phyloP scores from a whole-genome alignment of 2,797 vertebrate genomes.

The Lepus townsendii region DNA sequence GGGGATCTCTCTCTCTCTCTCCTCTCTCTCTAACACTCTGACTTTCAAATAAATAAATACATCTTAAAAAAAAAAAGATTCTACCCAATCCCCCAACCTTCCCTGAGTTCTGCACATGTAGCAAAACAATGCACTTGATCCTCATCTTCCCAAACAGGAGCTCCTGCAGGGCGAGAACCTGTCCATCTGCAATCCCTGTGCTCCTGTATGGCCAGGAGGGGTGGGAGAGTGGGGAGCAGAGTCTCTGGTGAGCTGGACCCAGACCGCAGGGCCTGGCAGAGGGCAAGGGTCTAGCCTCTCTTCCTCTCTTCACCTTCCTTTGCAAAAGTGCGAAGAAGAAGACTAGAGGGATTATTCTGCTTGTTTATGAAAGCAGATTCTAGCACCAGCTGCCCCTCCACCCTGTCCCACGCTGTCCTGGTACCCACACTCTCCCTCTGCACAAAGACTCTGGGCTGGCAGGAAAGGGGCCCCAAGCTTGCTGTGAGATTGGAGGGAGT shows the following conservation, averaged over 20 bases:
- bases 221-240: fast-evolving
- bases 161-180: background rate
- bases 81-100: too few relatives aligned
- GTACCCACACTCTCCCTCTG: background rate
- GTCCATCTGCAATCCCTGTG: fast-evolving
- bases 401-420: background rate
- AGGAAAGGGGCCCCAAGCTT: background rate
- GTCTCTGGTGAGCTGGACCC: background rate
- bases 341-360: background rate
- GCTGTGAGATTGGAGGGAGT: background rate
- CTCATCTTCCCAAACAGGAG: background rate
- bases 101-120: background rate
- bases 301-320: background rate
- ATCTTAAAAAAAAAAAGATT: too few relatives aligned
- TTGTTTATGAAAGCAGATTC: background rate
- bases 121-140: background rate
- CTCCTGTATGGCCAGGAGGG: background rate
- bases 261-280: background rate
- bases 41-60: too few relatives aligned
- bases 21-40: too few relatives aligned
- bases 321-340: constrained; percentile 2
- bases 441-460: background rate
- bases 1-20: too few relatives aligned
- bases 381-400: background rate
- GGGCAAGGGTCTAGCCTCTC: background rate